These are phyloP conservation scores for Ferdinandea cuprea DNA, from an alignment of 2,888 invertebrate species.

Conservation along the genomic window DNA sequence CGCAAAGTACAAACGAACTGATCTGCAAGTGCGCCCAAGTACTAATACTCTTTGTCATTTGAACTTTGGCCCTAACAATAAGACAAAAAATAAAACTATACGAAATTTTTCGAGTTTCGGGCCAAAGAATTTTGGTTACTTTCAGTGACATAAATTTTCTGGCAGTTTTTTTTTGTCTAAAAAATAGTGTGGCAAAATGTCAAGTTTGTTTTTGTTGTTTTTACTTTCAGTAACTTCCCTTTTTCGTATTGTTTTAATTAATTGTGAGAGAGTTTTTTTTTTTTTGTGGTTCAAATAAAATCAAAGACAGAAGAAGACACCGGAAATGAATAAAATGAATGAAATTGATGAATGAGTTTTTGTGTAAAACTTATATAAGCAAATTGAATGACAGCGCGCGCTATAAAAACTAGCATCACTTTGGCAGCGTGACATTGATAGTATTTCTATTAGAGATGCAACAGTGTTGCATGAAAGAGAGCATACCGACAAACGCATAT, in stretches of 20 bases:
- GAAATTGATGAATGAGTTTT: constrained; percentile 72
- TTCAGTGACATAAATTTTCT: constrained; percentile 48
- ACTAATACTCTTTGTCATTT: constrained; percentile 55
- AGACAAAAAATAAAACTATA: background rate
- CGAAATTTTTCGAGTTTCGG: constrained; percentile 26
- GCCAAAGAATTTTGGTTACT: constrained; percentile 63
- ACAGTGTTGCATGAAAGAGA: constrained; percentile 62
- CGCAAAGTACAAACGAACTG: constrained; percentile 27
- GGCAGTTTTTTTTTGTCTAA: constrained; percentile 36
- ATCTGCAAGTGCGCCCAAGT: constrained; percentile 51
- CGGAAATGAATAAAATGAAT: constrained; percentile 59
- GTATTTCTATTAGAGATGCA: constrained; percentile 41
- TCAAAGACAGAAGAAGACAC: constrained; percentile 36
- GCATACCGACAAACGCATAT: constrained; percentile 40
- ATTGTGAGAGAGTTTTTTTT: constrained; percentile 37
- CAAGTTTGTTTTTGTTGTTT: constrained; percentile 43
- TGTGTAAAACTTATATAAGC: constrained; percentile 55
- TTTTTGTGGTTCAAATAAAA: too few relatives aligned
- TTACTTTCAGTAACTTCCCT: constrained; percentile 29
- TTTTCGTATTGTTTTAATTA: constrained; percentile 23
- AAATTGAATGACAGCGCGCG: constrained; percentile 40
- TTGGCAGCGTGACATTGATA: constrained; percentile 47
- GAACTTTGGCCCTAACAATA: constrained; percentile 48
- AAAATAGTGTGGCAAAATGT: constrained; percentile 59
- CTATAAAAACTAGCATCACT: constrained; percentile 41